A percentile compares a stretch with the other conserved stretches of the same genome.
These are phyloP conservation scores for Tetheella fluctuosa DNA, from an alignment of 2,888 invertebrate genomes.

Conservation along the genomic window DNA sequence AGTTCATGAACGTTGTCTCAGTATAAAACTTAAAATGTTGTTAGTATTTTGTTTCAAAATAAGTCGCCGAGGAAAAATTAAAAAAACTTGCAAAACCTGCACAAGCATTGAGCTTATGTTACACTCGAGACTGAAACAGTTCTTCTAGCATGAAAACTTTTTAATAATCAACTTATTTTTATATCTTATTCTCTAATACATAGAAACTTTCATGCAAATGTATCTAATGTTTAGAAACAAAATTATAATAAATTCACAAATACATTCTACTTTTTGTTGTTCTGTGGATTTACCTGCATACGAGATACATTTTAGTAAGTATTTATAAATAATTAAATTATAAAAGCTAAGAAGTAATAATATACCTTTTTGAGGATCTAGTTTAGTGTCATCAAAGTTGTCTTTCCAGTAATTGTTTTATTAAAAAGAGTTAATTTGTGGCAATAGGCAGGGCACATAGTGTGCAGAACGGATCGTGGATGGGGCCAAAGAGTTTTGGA, in stretches of 20 bases:
- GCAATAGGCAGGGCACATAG: no score
- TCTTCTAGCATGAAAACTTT: constrained; percentile 45
- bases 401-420: no score
- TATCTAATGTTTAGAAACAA: not conserved
- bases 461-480: no score
- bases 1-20: constrained; percentile 41
- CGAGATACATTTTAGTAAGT: not conserved
- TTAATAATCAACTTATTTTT: constrained; percentile 56
- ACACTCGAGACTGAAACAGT: constrained; percentile 52
- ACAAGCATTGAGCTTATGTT: constrained; percentile 49
- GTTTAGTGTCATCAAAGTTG: no score
- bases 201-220: not conserved
- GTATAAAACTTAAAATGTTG: constrained; percentile 52
- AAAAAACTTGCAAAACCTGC: constrained; percentile 40
- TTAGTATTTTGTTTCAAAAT: constrained; percentile 55
- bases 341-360: no score
- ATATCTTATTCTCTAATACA: constrained; percentile 32
- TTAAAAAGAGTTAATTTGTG: no score
- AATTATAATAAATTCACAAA: not conserved
- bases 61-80: constrained; percentile 55
- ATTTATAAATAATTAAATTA: no score
- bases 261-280: not conserved
- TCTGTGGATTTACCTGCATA: not conserved
- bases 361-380: no score
- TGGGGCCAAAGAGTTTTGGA: no score